Percentiles rank a stretch among this genome's conserved stretches.
These are phyloP conservation scores for Capra hircus DNA, from an alignment of 2,113 vertebrate species.

Conservation along the genomic window DNA sequence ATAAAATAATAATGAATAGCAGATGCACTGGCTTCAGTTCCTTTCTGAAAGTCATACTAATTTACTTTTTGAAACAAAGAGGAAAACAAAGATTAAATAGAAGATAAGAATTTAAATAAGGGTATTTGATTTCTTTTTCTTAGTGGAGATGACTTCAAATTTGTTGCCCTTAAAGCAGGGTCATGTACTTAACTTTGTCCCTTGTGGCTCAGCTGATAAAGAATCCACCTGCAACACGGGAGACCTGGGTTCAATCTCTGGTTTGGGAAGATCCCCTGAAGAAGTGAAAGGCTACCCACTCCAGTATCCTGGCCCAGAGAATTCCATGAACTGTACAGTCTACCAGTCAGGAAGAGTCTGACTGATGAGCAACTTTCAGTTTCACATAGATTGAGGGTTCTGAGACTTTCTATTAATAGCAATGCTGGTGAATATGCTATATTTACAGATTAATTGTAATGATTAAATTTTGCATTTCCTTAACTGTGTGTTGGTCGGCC, in stretches of 20 bases:
- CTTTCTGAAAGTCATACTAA: slow-evolving; percentile 17
- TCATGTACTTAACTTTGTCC: neutral
- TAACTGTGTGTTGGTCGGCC: neutral
- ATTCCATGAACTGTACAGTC: neutral
- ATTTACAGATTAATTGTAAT: slow-evolving; percentile 16
- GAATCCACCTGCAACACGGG: rapidly evolving
- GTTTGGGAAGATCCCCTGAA: neutral
- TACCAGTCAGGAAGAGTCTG: rapidly evolving
- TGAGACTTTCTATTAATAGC: neutral
- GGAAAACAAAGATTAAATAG: slow-evolving; percentile 2
- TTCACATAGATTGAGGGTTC: neutral
- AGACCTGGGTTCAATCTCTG: neutral
- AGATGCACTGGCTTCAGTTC: neutral
- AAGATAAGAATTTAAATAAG: slow-evolving; percentile 20
- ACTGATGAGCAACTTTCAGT: neutral
- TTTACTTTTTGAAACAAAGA: neutral
- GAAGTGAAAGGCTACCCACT: neutral
- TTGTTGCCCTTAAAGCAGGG: neutral
- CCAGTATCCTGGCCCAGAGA: neutral
- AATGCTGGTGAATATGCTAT: neutral
- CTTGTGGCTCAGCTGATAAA: neutral
- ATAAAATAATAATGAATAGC: neutral
- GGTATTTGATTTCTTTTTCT: neutral
- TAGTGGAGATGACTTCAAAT: neutral
- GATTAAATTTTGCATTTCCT: slow-evolving; percentile 30